These are phyloP conservation scores for Amphiduros pacificus DNA, from an alignment of 2,888 invertebrate genomes.

Conservation along the genomic window DNA sequence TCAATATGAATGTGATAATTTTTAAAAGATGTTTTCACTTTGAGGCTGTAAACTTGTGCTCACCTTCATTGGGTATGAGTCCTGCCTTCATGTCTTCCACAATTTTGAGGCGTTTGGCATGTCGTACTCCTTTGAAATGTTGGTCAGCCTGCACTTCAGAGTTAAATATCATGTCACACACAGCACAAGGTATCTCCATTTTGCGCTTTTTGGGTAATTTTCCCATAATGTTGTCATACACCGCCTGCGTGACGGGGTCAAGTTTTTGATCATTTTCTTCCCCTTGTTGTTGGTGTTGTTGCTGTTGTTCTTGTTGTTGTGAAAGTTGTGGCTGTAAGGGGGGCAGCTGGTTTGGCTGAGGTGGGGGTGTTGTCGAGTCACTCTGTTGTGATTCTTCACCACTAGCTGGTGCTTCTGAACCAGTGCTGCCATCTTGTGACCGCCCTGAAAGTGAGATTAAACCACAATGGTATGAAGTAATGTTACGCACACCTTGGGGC, in stretches of 20 bases:
- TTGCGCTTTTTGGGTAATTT: slow-evolving; percentile 16
- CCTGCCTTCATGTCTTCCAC: no score
- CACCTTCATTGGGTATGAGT: no score
- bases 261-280: neutral
- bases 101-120: slow-evolving; percentile 16
- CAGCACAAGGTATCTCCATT: slow-evolving; percentile 15
- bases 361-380: neutral
- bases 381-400: neutral
- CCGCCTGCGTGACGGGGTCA: slow-evolving; percentile 12
- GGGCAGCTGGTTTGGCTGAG: neutral
- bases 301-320: no score
- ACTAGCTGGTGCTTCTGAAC: neutral
- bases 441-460: no score
- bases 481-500: no score
- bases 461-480: no score
- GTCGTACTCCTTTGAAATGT: slow-evolving; percentile 15
- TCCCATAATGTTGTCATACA: slow-evolving; percentile 13
- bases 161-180: slow-evolving; percentile 20
- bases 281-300: no score
- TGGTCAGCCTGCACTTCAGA: slow-evolving; percentile 19
- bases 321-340: neutral
- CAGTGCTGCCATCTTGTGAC: no score
- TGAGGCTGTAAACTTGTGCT: no score
- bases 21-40: no score
- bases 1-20: no score